These are phyloP conservation scores for Muscicapa striata DNA, from an alignment of 2,797 vertebrate genomes.

Conservation along the genomic window DNA sequence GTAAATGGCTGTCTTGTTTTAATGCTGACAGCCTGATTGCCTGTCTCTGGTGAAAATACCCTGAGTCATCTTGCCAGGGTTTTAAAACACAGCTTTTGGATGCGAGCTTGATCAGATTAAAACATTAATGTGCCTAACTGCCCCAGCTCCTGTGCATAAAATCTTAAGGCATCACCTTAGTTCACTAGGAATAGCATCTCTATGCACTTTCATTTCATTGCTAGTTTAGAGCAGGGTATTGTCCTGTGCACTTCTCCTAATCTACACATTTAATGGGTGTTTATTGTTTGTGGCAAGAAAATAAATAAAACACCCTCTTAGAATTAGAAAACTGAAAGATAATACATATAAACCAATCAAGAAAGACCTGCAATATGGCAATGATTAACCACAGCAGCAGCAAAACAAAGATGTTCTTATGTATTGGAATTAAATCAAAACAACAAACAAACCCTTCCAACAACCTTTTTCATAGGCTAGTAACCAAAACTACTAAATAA, in stretches of 20 bases:
- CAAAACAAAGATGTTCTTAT: background rate
- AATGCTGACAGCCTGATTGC: background rate
- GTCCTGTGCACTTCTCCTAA: slow-evolving; percentile 33
- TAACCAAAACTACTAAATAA: background rate
- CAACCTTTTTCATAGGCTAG: background rate
- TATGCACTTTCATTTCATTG: slow-evolving; percentile 15
- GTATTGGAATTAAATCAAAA: background rate
- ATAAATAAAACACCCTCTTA: slow-evolving; percentile 50
- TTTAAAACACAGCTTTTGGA: background rate
- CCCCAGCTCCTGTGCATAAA: background rate
- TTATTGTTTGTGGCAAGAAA: slow-evolving; percentile 66
- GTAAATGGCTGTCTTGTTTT: background rate
- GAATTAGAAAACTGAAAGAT: slow-evolving; percentile 48
- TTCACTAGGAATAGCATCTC: background rate
- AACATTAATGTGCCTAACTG: background rate
- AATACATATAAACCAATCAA: slow-evolving; percentile 55
- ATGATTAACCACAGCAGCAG: slow-evolving; percentile 46
- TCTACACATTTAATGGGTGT: slow-evolving; percentile 40
- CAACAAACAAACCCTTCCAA: background rate
- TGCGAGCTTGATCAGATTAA: background rate
- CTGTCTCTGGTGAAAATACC: background rate
- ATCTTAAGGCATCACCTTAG: background rate
- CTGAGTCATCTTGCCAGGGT: background rate
- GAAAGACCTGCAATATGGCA: slow-evolving; percentile 48
- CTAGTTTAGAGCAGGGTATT: slow-evolving; percentile 12